Evolutionary conservation across 2,113 vertebrate species (phyloP), one percentile per base, ranked within the genome.

Genomic region (Laterallus jamaicensis): DNA sequence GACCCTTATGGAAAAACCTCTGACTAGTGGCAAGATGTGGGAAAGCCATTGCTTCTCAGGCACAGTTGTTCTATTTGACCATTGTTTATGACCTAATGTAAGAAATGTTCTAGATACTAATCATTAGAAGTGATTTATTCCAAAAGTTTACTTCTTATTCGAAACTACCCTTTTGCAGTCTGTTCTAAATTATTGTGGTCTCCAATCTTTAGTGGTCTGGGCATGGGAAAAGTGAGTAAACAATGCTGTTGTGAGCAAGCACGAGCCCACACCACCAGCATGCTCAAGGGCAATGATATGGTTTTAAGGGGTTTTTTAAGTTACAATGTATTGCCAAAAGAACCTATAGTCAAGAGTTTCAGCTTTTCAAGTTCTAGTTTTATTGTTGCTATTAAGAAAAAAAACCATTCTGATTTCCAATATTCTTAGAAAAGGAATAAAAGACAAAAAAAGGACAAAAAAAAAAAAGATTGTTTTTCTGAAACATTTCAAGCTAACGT

Each of bases 401-500:
- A 49, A 49, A 49, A 10, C 17, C 35, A 22, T 59, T n/a, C 42
- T 20, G 75, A 71, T 71, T 75, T 40, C 18, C 3, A 4, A 22
- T 44, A 56, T 24, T 63, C 37, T 78, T 80, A 15, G 35, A 75
- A 47, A 24, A 63, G 8, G 28, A 14, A 22, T 4, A 31, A 18
- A 12, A 1, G 10, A 28, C 52, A 7, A 54, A 11, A 11, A 12
- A 42, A 19, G 29, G 37, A 40, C 11, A 22, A 9, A 5, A 37
- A 55, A 9, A 9, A 20, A 54, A 1, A 11, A 58, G 5, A 13
- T 13, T 5, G 2, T 21, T 96, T 94, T 93, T 66, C 70, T 66
- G 39, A 95, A 78, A 79, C 10, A 32, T 67, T 96, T 94, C 81
- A 87, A 64, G 31, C 52, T 88, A 96, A 63, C 39, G 52, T 28